Base-by-base conservation (phyloP, 2,113 vertebrate genomes). In the Jaculus jaculus region DNA sequence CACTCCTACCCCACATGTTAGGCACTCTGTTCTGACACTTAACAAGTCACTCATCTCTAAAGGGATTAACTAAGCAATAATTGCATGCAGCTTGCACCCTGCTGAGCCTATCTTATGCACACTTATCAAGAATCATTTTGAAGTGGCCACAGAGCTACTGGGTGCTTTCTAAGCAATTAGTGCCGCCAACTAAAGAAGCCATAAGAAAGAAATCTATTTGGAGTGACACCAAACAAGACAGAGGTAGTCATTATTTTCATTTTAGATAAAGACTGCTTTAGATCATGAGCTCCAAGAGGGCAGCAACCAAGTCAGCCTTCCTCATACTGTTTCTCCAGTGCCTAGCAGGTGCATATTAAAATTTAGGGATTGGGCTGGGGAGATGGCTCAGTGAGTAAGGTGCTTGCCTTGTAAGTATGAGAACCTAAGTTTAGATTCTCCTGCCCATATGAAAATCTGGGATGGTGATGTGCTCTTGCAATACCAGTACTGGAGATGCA, bases 31-130 rank as follows among this genome's bases (percentile, higher is more conserved):
- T 37, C 78, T 88, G 74, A 93, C 88, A 80, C 81, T 74, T 85
- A 89, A 60, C 93, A 84, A 88, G 91, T 65, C 82, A 84, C 82
- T 86, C 87, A 37, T 92, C 93, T 93, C 92, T 94, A 94, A 94
- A 68, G 80, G 95, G 93, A 95, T 94, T 95, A 97, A 83, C 95
- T 90, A 72, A 83, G 93, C 85, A 90, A 93, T 92, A 93, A 96
- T 92, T 94, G 82, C 60, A 66, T 42, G 60, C 60, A 86, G 84
- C 51, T 63, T 63, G 42, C 4, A 30, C 73, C 74, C 82, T 63
- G 84, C 54, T 79, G 32, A 39, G 39, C 65, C 65, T 75, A 23
- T 75, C 80, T 73, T 73, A 34, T 13, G 24, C 72, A 84, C 18
- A n/a, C 32, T 66, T 92, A 82, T 63, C 78, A 90, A 90, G 87